These are phyloP conservation scores for Leucoraja erinaceus DNA, from an alignment of 2,113 vertebrate species.

Conservation along the genomic window DNA sequence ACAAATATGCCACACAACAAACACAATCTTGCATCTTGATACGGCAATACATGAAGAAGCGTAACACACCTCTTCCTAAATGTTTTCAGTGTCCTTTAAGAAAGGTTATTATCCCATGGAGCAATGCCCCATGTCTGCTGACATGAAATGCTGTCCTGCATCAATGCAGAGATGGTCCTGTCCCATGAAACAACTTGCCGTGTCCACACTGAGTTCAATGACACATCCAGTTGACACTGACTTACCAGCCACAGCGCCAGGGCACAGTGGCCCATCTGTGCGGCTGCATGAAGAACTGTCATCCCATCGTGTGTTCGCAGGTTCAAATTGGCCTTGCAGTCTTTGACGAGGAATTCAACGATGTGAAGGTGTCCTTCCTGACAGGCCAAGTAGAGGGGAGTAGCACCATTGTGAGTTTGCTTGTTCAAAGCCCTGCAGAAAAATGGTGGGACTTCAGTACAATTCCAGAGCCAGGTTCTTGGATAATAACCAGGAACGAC, in stretches of 20 bases:
- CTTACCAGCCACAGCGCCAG: conserved; percentile 74
- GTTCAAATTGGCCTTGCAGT: conserved; percentile 60
- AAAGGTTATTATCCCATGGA: not conserved
- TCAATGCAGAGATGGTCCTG: not conserved
- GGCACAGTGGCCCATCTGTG: conserved; percentile 65
- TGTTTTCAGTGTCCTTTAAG: not conserved
- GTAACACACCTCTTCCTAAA: not conserved
- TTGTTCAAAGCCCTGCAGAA: conserved; percentile 60
- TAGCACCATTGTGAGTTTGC: conserved; percentile 61
- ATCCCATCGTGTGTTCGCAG: conserved; percentile 70
- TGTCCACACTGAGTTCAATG: too few species aligned
- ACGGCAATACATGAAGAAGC: not conserved
- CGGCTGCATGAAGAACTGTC: conserved; percentile 69
- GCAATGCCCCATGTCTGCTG: too few species aligned
- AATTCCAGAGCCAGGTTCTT: not conserved
- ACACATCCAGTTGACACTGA: not conserved
- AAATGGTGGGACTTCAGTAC: not conserved
- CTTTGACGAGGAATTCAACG: conserved; percentile 65
- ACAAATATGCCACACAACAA: too few species aligned
- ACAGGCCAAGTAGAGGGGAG: conserved; percentile 73
- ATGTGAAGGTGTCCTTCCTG: conserved; percentile 72
- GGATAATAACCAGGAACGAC: not conserved
- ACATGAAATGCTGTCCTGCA: not conserved
- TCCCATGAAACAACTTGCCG: not conserved
- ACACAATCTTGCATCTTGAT: not conserved